Evolutionary conservation across 2,113 vertebrate genomes (phyloP).

Genomic region (Gasterosteus nipponicus): DNA sequence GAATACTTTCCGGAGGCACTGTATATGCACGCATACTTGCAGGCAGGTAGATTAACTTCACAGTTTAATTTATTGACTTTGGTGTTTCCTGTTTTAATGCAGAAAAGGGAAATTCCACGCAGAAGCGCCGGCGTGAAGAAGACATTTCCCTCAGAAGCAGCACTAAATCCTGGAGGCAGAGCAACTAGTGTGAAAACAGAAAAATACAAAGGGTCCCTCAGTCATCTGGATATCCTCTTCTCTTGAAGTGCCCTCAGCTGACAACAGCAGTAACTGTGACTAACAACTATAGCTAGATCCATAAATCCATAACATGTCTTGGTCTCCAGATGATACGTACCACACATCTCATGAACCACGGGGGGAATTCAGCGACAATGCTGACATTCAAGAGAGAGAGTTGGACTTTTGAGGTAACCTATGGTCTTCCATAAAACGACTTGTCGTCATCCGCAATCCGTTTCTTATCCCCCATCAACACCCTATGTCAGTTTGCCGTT

Average conservation of each 20-base stretch:
- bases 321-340: not conserved
- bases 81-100: constrained; percentile 13
- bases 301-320: not conserved
- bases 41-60: not conserved
- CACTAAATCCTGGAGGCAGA: constrained; percentile 68
- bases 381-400: not conserved
- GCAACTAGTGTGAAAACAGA: constrained; percentile 52
- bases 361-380: not conserved
- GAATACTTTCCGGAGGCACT: too few species aligned
- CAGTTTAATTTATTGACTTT: not conserved
- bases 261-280: constrained; percentile 8
- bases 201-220: not conserved
- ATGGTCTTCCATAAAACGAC: constrained; percentile 54
- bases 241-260: not conserved
- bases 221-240: not conserved
- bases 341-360: constrained; percentile 9
- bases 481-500: not conserved
- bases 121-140: constrained; percentile 74
- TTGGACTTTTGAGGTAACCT: not conserved
- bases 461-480: too few species aligned
- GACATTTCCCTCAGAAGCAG: constrained; percentile 19
- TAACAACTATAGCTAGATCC: not conserved
- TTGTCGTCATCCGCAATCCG: not conserved
- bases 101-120: constrained; percentile 47
- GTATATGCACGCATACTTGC: too few species aligned